Conservation (phyloP, 2,797 vertebrate species). For the Sphenodon punctatus region DNA sequence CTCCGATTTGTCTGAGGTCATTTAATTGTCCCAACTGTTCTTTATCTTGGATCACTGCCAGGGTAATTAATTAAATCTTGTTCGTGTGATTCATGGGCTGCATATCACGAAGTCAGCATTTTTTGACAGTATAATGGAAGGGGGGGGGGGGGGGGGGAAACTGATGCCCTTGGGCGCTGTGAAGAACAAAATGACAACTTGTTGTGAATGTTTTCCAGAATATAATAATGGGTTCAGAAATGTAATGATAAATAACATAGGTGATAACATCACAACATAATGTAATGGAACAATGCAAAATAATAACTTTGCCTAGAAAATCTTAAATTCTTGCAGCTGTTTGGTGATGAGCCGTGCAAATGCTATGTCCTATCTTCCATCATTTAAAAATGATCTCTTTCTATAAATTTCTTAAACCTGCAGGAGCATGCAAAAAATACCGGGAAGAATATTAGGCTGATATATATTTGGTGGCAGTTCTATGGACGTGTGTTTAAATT, state of each 20-base stretch:
- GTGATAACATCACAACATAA: slow-evolving; percentile 25
- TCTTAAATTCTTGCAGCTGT: background rate
- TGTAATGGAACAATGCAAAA: background rate
- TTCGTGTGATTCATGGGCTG: slow-evolving; percentile 26
- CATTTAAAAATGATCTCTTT: background rate
- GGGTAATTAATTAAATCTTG: slow-evolving; percentile 13
- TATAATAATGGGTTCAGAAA: slow-evolving; percentile 28
- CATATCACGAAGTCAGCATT: slow-evolving; percentile 31
- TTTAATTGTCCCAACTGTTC: slow-evolving; percentile 16
- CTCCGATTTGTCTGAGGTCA: slow-evolving; percentile 34
- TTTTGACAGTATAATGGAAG: background rate
- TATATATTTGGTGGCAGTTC: background rate
- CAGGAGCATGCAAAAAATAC: background rate
- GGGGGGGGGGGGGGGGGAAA: slow-evolving; percentile 20
- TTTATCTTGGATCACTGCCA: slow-evolving; percentile 49
- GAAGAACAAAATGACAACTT: slow-evolving; percentile 43
- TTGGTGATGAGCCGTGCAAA: background rate
- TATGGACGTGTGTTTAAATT: background rate
- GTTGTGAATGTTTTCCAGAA: slow-evolving; percentile 50
- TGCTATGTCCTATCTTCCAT: background rate
- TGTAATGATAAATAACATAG: slow-evolving; percentile 13
- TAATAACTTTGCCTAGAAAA: background rate
- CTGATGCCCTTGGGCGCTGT: slow-evolving; percentile 35
- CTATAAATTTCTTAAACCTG: background rate
- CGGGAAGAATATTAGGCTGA: background rate